Conservation (phyloP, 2,797 vertebrate genomes). For the Crocodylus rhombifer region DNA sequence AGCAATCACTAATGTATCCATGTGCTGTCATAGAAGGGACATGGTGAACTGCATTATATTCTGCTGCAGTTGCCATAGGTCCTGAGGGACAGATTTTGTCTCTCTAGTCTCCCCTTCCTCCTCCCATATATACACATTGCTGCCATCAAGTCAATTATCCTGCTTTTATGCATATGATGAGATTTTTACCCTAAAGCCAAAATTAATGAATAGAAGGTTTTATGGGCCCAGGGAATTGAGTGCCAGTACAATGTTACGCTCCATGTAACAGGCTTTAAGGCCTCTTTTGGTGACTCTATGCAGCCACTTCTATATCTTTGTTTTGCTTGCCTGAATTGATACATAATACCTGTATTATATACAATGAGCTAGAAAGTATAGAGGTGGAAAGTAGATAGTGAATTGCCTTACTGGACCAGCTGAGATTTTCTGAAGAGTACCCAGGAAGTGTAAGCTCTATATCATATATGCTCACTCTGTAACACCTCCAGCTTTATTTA, state of each 20-base stretch:
- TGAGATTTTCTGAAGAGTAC: background rate
- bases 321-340: background rate
- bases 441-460: background rate
- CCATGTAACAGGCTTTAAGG: background rate
- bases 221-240: background rate
- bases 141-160: background rate
- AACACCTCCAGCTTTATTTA: background rate
- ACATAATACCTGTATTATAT: background rate
- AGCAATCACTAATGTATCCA: no score
- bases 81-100: background rate
- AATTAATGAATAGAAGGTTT: background rate
- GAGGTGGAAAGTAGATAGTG: background rate
- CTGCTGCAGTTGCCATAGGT: background rate
- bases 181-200: background rate
- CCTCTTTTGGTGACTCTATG: background rate
- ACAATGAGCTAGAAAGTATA: background rate
- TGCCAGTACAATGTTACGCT: background rate
- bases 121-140: background rate
- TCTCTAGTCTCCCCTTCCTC: background rate
- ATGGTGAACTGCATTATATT: background rate
- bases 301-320: background rate
- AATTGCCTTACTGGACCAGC: background rate
- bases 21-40: background rate
- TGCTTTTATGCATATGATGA: accelerated
- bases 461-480: background rate